A percentile compares a stretch with the other conserved stretches of the same genome.
These are phyloP conservation scores for Villa cingulata DNA, from an alignment of 2,888 invertebrate species.

Conservation along the genomic window DNA sequence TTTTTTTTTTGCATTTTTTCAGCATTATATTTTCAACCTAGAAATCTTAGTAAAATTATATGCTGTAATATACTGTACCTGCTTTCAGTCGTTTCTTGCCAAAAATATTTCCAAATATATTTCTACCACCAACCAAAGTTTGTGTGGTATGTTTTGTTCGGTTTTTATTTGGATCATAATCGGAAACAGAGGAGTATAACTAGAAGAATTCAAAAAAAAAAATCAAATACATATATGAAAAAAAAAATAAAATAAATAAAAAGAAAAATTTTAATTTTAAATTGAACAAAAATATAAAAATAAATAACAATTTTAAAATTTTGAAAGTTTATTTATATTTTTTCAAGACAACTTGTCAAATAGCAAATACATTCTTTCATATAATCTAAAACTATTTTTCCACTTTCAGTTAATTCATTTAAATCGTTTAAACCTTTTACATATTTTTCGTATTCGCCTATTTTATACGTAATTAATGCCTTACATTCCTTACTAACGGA, in stretches of 20 bases:
- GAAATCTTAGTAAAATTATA: background rate
- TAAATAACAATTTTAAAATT: too few species aligned
- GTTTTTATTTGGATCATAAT: slow-evolving; percentile 17
- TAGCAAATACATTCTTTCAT: slow-evolving; percentile 19
- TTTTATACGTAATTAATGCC: slow-evolving; percentile 23
- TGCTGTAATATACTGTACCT: slow-evolving; percentile 17
- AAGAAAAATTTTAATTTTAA: too few species aligned
- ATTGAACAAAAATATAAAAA: too few species aligned
- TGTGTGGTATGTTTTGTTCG: slow-evolving; percentile 26
- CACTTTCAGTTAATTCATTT: slow-evolving; percentile 20
- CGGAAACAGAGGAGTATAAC: slow-evolving; percentile 22
- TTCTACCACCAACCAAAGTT: slow-evolving; percentile 26
- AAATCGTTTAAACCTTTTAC: slow-evolving; percentile 19
- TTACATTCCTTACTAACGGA: slow-evolving; percentile 15
- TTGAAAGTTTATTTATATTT: background rate
- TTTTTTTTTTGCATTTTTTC: too few species aligned
- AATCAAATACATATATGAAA: too few species aligned
- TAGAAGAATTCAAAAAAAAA: too few species aligned
- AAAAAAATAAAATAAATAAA: too few species aligned
- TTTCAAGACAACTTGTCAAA: slow-evolving; percentile 18
- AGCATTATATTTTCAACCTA: background rate
- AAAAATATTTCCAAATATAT: slow-evolving; percentile 33
- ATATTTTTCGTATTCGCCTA: slow-evolving; percentile 23
- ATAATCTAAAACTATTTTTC: slow-evolving; percentile 17
- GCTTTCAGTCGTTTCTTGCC: slow-evolving; percentile 24